Base-by-base conservation (phyloP, 2,888 invertebrate species). In the Neria commutata region DNA sequence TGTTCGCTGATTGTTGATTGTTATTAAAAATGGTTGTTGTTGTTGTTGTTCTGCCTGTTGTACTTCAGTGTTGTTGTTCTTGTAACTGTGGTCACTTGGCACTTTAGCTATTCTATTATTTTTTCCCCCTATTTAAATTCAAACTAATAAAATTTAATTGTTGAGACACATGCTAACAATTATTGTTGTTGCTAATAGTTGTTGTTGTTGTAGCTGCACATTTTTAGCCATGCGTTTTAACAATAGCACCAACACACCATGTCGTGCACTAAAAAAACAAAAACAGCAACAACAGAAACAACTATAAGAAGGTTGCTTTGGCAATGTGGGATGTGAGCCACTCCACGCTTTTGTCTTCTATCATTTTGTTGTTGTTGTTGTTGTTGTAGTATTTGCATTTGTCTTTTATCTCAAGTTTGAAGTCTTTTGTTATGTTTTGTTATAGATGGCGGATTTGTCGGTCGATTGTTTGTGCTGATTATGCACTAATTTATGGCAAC, bases 401-500 rank as follows among this genome's bases (percentile, higher is more conserved):
- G 64, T 63, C 64, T 58, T 65, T 65, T 19, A 49, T 65, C 53
- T 54, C 57, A 55, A 48, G 46, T 54, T 61, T 52, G 61, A 49
- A 4, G 19, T 33, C n/a, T n/a, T n/a, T n/a, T n/a, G n/a, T n/a
- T n/a, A n/a, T n/a, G n/a, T n/a, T n/a, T n/a, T n/a, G n/a, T n/a
- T n/a, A n/a, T 72, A 72, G 74, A 73, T 68, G 68, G 68, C 73
- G 67, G 71, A 74, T 62, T 69, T n/a, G n/a, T n/a, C 66, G 61
- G 60, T 65, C 74, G 65, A 74, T 71, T 73, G 71, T 48, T 48
- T 16, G 58, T 40, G 70, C 73, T 72, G 71, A 74, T 72, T 72
- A 72, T 73, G 68, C 71, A 66, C 72, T 72, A 72, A 72, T 74
- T 72, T 72, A 73, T 67, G 64, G 54, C n/a, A n/a, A n/a, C n/a